Conservation (phyloP, 2,888 invertebrate genomes). For the Agrochola macilenta region DNA sequence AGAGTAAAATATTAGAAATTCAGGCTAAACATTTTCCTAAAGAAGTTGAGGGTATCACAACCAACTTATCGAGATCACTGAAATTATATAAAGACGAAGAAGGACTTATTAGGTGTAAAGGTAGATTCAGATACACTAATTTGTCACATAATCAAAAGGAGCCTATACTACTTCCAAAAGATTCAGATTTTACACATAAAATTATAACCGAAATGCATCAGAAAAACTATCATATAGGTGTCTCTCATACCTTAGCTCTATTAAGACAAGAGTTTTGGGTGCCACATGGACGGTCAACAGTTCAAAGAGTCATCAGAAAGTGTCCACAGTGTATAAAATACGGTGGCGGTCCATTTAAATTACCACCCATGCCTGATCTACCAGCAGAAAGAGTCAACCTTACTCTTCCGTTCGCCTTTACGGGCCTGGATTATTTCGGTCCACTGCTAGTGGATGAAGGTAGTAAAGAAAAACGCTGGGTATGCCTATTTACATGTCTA, state of each 20-base stretch:
- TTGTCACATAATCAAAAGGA: constrained; percentile 15
- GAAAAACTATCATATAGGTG: too few species aligned
- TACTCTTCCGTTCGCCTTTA: constrained; percentile 5
- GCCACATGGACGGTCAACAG: constrained; percentile 17
- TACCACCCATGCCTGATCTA: constrained; percentile 22
- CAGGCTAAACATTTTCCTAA: constrained; percentile 2
- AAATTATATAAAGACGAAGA: constrained; percentile 20
- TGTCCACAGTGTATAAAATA: constrained; percentile 19
- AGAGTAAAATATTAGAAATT: not conserved
- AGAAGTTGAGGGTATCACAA: constrained; percentile 10
- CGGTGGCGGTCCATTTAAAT: constrained; percentile 17
- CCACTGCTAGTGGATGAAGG: not conserved
- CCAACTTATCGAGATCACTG: constrained; percentile 5
- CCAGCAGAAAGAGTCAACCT: constrained; percentile 13
- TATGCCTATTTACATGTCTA: too few species aligned
- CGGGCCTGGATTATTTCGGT: constrained; percentile 9
- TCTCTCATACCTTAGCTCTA: too few species aligned
- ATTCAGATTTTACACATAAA: constrained; percentile 1
- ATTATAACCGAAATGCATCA: constrained; percentile 5
- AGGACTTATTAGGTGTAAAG: constrained; percentile 17
- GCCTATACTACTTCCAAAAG: constrained; percentile 16
- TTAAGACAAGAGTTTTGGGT: constrained; percentile 17
- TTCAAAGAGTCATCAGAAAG: constrained; percentile 20
- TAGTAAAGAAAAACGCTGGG: too few species aligned
- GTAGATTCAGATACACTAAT: constrained; percentile 13